Evolutionary conservation across 2,888 invertebrate species (phyloP), one percentile per base, ranked within the genome.

Genomic region (Melanotus villosus): DNA sequence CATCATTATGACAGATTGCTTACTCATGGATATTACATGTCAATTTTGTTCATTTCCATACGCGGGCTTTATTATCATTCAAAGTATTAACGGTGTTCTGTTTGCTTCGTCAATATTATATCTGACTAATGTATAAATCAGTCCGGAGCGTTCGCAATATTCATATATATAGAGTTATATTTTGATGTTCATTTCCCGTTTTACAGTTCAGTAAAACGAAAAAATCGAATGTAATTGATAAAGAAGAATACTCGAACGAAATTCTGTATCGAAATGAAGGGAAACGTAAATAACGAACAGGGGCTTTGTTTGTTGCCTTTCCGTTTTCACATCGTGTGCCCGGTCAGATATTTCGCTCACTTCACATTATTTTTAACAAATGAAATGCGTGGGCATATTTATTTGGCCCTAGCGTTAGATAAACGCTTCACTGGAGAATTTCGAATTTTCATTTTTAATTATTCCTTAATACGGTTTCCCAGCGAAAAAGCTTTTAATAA

Each of bases 1-100:
- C 59, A 60, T 60, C 59, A 60, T 60, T 64, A 64, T 64, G 43
- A 64, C 54, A 45, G 56, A 64, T 64, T 64, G 63, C 56, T 56
- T 56, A 43, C 45, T 54, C 45, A 19, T 56, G 64, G 64, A 64
- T 64, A 64, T 64, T 56, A 56, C 54, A 43, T 45, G 64, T 64
- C 64, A 56, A 60, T 60, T 60, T 14, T 43, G 34, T 64, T 64
- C 41, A 45, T 64, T 64, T 64, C 50, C 56, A 60, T 45, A 34
- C 19, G 59, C 43, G 41, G 43, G 59, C 59, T 60, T 60, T 47
- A 45, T 60, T 47, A 47, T 45, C 43, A 30, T 60, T 18, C 41
- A 30, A 30, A 30, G 52, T 30, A 26, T 52, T 52, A 30, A 30
- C 21, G 52, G 54, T 36, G 16, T 34, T 36, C 21, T 56, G 34